phyloP scores from a whole-genome alignment of 2,888 invertebrate species.

The Ernsta delagoae region DNA sequence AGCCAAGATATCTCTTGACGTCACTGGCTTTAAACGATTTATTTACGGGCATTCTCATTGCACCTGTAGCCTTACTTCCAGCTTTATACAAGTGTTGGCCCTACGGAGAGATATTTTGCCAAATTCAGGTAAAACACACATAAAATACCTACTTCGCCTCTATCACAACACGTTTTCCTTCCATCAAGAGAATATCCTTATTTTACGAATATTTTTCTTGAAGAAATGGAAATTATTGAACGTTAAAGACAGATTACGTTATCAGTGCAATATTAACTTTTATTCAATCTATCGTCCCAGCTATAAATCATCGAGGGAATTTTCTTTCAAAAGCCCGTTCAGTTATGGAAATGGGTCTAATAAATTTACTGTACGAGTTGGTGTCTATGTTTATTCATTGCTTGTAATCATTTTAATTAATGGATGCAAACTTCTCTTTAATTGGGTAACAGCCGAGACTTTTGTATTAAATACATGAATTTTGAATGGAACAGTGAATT shows the following conservation, averaged over 20 bases:
- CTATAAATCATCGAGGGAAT: neutral
- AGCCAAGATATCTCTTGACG: slow-evolving; percentile 95
- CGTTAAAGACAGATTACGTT: neutral
- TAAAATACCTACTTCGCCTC: too few relatives aligned
- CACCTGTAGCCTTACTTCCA: slow-evolving; percentile 93
- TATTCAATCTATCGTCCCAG: neutral
- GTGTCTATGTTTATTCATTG: slow-evolving; percentile 4
- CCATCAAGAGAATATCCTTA: neutral
- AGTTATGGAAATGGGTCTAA: slow-evolving; percentile 1
- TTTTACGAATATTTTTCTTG: neutral
- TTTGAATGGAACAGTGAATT: neutral
- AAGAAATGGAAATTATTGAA: neutral
- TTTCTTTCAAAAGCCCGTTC: neutral
- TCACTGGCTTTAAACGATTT: slow-evolving; percentile 94
- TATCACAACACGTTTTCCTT: too few relatives aligned
- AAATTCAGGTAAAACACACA: slow-evolving; percentile 92
- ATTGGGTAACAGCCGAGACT: neutral
- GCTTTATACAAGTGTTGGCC: slow-evolving; percentile 96
- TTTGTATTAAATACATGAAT: neutral
- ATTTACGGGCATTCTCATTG: slow-evolving; percentile 93
- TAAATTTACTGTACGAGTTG: slow-evolving; percentile 1
- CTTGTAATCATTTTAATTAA: slow-evolving; percentile 11
- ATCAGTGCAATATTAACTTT: slow-evolving; percentile 3
- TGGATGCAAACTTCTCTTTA: neutral
- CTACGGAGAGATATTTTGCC: slow-evolving; percentile 95